Evolutionary conservation across 2,113 vertebrate genomes (phyloP), one percentile per base, ranked within the genome.

Genomic region (Cavia porcellus): DNA sequence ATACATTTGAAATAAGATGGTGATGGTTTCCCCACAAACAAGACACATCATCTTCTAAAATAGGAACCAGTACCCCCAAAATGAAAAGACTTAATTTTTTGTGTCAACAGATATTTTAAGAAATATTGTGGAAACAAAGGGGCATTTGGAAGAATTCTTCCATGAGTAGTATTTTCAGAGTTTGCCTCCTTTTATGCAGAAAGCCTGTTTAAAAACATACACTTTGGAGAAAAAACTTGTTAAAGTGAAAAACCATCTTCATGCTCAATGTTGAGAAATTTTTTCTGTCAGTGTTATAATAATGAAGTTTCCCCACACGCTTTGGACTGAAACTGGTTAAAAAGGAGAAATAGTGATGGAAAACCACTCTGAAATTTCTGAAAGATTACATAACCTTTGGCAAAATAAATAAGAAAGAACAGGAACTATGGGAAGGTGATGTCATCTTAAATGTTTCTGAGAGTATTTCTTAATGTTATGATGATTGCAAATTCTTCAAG

Each of bases 1-100:
- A 8, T 81, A 8, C 9, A 25, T 38, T 66, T 92, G 84, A 91
- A 86, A 28, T 81, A 22, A 14, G 38, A 68, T 22, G 25, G 32
- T 14, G 47, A 68, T 22, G 35, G 32, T 70, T 86, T 94, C 86
- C 24, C 42, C 70, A 74, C 22, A 75, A 13, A 25, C 35, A 19
- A 62, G 30, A 77, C 13, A 32, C 0, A 4, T 52, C 55, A 42
- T 42, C 77, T 55, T 86, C 59, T 89, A 85, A 61, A 57, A 30
- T 86, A 52, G 64, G 5, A 70, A 62, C 68, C 7, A 72, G 10
- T 24, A 59, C 17, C 86, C 45, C 77, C 52, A 70, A 94, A 94
- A 94, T 50, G 13, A 77, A 75, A 85, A 92, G 24, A 64, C 45
- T 57, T 64, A 45, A 9, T 35, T 92, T 84, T 95, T 95, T 10